A percentile compares a stretch with the other conserved stretches of the same genome.
Conservation (phyloP, 2,888 invertebrate genomes). For the Drosophila anomalata region DNA sequence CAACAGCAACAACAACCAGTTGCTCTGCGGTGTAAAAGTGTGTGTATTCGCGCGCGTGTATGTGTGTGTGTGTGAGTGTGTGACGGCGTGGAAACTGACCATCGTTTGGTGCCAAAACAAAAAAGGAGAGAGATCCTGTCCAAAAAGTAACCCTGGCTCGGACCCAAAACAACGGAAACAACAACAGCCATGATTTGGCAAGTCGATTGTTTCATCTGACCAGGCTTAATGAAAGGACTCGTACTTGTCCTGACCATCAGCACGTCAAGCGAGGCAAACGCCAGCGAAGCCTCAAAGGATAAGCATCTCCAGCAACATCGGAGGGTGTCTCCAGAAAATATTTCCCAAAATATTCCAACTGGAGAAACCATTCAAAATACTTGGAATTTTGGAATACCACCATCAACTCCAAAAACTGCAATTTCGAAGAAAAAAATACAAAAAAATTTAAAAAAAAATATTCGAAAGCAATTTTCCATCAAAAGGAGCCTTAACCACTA, state of each 20-base stretch:
- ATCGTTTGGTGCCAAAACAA: slow-evolving; percentile 66
- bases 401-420: neutral
- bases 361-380: neutral
- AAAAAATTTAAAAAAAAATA: neutral
- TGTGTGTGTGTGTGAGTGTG: slow-evolving; percentile 29
- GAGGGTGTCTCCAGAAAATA: slow-evolving; percentile 4
- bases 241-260: slow-evolving; percentile 48
- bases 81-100: slow-evolving; percentile 57
- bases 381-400: neutral
- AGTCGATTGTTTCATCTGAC: slow-evolving; percentile 62
- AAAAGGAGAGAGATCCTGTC: slow-evolving; percentile 43
- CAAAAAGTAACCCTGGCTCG: slow-evolving; percentile 34
- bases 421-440: neutral
- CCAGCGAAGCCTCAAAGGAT: slow-evolving; percentile 67
- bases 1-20: slow-evolving; percentile 58
- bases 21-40: slow-evolving; percentile 49
- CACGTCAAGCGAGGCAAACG: slow-evolving; percentile 54
- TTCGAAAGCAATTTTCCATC: neutral
- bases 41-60: slow-evolving; percentile 29
- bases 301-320: slow-evolving; percentile 54
- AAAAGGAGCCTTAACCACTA: slow-evolving; percentile 1
- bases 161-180: slow-evolving; percentile 37
- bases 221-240: slow-evolving; percentile 63
- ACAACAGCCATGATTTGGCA: slow-evolving; percentile 26
- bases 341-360: slow-evolving; percentile 6